These are phyloP conservation scores for Colostygia pectinataria DNA, from an alignment of 2,888 invertebrate genomes.

Conservation along the genomic window DNA sequence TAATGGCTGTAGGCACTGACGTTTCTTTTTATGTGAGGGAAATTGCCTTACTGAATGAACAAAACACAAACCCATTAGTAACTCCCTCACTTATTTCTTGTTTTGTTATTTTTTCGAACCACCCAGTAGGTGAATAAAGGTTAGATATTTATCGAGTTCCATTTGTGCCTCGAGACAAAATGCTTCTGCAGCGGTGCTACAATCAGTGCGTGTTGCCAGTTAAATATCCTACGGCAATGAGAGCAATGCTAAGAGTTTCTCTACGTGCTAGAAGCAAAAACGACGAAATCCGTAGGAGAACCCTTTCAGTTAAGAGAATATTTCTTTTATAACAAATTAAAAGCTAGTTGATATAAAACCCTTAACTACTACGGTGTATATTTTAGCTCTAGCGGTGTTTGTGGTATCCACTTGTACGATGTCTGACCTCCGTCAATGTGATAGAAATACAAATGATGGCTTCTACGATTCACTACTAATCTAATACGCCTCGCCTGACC, in stretches of 20 bases:
- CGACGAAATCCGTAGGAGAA: too few relatives aligned
- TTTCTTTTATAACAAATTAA: too few relatives aligned
- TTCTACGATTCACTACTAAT: slow-evolving; percentile 31
- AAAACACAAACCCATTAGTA: slow-evolving; percentile 16
- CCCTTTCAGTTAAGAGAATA: too few relatives aligned
- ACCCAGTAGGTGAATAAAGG: neutral
- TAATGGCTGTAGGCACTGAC: slow-evolving; percentile 19
- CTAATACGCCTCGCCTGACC: slow-evolving; percentile 26
- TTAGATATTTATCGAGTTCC: neutral
- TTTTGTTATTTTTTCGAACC: slow-evolving; percentile 5
- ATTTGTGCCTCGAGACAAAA: too few relatives aligned
- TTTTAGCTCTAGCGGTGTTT: neutral
- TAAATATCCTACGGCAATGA: too few relatives aligned
- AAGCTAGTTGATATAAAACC: too few relatives aligned
- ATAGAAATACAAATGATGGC: slow-evolving; percentile 3
- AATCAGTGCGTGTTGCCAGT: too few relatives aligned
- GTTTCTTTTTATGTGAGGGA: slow-evolving; percentile 18
- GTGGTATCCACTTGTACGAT: slow-evolving; percentile 3
- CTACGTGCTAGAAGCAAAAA: too few relatives aligned
- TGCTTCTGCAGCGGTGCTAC: too few relatives aligned
- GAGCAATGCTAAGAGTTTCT: too few relatives aligned
- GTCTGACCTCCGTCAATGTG: slow-evolving; percentile 11
- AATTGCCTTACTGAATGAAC: slow-evolving; percentile 11
- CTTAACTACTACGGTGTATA: too few relatives aligned
- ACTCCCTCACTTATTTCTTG: slow-evolving; percentile 4